A percentile compares a stretch with the other conserved stretches of the same genome.
These are phyloP conservation scores for Leucophenga varia DNA, from an alignment of 1,140 invertebrate genomes.

Conservation along the genomic window DNA sequence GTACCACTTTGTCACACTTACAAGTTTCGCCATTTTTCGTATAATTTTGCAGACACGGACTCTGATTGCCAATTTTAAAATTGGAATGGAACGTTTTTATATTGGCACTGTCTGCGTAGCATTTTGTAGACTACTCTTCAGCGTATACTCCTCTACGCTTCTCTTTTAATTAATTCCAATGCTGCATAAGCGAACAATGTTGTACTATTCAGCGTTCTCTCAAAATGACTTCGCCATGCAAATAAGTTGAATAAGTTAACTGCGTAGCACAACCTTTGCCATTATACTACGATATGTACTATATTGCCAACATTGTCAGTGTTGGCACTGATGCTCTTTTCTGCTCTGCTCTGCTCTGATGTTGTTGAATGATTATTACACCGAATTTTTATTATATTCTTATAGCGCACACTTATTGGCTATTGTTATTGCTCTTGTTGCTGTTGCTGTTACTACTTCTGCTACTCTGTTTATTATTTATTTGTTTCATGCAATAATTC, in stretches of 20 bases:
- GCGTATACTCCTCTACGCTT: slow-evolving; percentile 27
- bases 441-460: not conserved
- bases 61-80: slow-evolving; percentile 52
- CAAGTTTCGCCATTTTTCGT: too few species aligned
- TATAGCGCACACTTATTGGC: slow-evolving; percentile 51
- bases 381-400: slow-evolving; percentile 45
- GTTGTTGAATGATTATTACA: slow-evolving; percentile 26
- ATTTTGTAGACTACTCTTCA: not conserved
- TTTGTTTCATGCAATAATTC: slow-evolving; percentile 25
- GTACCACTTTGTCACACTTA: too few species aligned
- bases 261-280: too few species aligned
- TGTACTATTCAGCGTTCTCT: too few species aligned
- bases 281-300: too few species aligned
- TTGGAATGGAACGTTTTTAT: slow-evolving; percentile 54
- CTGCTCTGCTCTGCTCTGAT: too few species aligned
- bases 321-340: too few species aligned
- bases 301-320: too few species aligned
- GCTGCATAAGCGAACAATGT: too few species aligned
- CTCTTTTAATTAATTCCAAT: slow-evolving; percentile 50
- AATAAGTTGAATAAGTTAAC: too few species aligned
- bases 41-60: too few species aligned
- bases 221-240: too few species aligned
- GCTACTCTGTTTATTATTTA: slow-evolving; percentile 43
- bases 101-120: slow-evolving; percentile 26
- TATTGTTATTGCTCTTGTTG: slow-evolving; percentile 25